phyloP scores from a whole-genome alignment of 2,113 vertebrate species.

The Agapornis roseicollis region DNA sequence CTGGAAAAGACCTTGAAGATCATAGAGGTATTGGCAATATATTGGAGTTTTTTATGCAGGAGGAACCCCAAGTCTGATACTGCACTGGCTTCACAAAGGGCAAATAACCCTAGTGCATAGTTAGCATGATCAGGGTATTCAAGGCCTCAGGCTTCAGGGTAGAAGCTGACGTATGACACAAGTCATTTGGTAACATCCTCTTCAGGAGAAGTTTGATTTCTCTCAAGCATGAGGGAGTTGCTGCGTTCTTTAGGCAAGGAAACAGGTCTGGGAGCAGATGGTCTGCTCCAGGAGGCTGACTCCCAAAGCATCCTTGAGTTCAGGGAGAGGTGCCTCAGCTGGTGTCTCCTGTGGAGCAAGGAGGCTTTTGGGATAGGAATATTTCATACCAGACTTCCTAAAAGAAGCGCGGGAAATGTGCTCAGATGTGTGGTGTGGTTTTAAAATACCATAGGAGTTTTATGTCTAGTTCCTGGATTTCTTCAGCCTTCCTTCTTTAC shows the following conservation, averaged over 20 bases:
- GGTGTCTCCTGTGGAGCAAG: neutral
- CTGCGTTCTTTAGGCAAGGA: too few species aligned
- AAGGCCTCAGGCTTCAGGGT: neutral
- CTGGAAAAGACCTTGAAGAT: neutral
- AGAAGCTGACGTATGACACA: neutral
- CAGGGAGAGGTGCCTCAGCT: neutral
- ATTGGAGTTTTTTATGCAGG: neutral
- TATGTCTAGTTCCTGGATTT: neutral
- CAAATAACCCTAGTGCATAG: neutral
- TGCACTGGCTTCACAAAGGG: neutral
- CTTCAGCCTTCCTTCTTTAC: neutral
- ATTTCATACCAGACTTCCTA: neutral
- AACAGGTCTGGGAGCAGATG: fast-evolving
- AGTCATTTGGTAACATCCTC: neutral
- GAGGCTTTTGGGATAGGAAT: neutral
- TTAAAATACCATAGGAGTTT: neutral
- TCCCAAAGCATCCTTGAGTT: neutral
- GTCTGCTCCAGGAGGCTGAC: neutral
- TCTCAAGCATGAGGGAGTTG: neutral
- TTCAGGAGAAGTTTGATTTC: neutral
- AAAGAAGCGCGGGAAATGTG: neutral
- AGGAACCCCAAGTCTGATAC: neutral
- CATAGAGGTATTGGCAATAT: neutral
- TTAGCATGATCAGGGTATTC: too few species aligned
- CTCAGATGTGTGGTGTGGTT: neutral